Conservation (phyloP, 1,140 invertebrate species). For the Megalonaias nervosa region DNA sequence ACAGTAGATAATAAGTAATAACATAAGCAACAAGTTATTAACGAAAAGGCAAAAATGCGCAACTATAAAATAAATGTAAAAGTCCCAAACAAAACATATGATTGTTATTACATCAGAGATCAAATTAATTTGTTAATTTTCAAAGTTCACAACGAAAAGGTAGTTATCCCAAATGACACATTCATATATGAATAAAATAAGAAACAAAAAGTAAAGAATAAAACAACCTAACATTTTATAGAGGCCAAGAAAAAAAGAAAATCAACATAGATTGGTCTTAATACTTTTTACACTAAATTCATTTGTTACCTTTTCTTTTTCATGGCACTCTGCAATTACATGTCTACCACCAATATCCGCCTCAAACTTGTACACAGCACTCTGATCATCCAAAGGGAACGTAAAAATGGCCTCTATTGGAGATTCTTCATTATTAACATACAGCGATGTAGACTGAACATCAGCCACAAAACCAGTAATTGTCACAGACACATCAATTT, state of each 20-base stretch:
- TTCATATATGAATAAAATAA: background rate
- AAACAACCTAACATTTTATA: background rate
- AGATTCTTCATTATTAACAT: slow-evolving; percentile 33
- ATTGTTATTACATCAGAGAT: too few species aligned
- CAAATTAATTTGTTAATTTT: too few species aligned
- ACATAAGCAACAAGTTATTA: background rate
- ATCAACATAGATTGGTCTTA: background rate
- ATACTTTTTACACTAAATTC: background rate
- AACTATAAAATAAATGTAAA: background rate
- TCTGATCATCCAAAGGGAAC: slow-evolving; percentile 51
- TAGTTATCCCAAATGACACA: background rate
- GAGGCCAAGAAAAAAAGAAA: too few species aligned
- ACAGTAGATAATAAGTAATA: background rate
- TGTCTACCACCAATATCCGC: slow-evolving; percentile 45
- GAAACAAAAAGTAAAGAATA: background rate
- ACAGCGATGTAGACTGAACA: slow-evolving; percentile 36
- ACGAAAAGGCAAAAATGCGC: background rate
- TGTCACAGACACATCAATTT: slow-evolving; percentile 18
- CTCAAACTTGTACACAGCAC: slow-evolving; percentile 53
- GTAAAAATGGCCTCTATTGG: slow-evolving; percentile 44
- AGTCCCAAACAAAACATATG: too few species aligned
- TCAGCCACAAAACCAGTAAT: slow-evolving; percentile 42
- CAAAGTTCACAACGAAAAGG: background rate
- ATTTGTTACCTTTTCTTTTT: slow-evolving; percentile 72
- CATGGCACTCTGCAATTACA: slow-evolving; percentile 64